Conservation (phyloP, 2,797 vertebrate species). For the Cossypha dichroa region DNA sequence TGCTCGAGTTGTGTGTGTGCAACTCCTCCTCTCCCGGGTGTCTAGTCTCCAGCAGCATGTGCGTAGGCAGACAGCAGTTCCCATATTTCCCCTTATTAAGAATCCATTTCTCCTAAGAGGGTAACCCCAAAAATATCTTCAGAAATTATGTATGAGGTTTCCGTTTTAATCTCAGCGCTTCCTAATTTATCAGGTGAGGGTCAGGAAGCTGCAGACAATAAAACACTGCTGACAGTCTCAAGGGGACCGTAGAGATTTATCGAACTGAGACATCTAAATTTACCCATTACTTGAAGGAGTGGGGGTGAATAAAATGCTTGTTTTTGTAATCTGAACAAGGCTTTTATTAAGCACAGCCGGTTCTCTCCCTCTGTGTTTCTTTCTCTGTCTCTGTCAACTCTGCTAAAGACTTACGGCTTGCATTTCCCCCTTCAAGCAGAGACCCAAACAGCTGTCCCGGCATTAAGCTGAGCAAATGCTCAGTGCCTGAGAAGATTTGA, state of each 20-base stretch:
- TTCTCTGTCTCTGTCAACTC: not conserved
- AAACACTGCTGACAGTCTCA: constrained; percentile 28
- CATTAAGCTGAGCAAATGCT: not conserved
- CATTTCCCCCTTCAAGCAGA: not conserved
- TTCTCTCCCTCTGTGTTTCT: not conserved
- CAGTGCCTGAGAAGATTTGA: not conserved
- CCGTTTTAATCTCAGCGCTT: not conserved
- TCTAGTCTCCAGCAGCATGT: constrained; percentile 14
- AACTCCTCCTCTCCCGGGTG: constrained; percentile 17
- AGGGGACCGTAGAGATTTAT: constrained; percentile 12
- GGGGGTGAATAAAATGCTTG: not conserved
- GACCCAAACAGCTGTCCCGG: not conserved
- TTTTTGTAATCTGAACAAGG: constrained; percentile 10
- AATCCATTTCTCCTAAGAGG: constrained; percentile 39
- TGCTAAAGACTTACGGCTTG: not conserved
- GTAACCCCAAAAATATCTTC: constrained; percentile 39
- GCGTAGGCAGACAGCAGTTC: constrained; percentile 22
- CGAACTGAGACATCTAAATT: constrained; percentile 39
- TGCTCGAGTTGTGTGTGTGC: not conserved
- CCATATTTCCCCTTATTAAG: constrained; percentile 57
- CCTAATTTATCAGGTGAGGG: constrained; percentile 44
- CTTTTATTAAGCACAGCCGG: constrained; percentile 4
- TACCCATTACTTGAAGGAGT: not conserved
- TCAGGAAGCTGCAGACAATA: constrained; percentile 39
- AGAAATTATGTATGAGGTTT: constrained; percentile 39